Evolutionary conservation across 2,797 vertebrate genomes (phyloP).

Genomic region (Falco novaeseelandiae): DNA sequence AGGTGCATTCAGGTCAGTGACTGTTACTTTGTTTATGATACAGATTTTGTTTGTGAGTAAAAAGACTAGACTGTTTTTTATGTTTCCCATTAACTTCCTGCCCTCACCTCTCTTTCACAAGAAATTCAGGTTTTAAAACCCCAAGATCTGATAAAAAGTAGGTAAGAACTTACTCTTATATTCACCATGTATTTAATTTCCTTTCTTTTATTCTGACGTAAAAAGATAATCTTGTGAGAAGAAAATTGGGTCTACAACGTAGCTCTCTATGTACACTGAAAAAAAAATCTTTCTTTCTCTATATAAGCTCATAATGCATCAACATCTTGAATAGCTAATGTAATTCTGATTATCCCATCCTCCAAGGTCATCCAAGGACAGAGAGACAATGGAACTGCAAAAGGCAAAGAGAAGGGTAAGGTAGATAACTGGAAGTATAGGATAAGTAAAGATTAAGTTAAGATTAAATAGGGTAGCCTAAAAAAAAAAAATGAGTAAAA

Average conservation of each 20-base stretch:
- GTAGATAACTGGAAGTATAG: background rate
- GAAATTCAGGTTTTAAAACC: background rate
- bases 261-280: background rate
- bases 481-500: background rate
- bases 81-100: background rate
- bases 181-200: background rate
- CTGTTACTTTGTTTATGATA: background rate
- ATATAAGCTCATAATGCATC: background rate
- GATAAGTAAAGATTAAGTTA: background rate
- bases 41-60: background rate
- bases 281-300: background rate
- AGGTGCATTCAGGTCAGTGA: background rate
- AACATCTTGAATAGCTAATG: background rate
- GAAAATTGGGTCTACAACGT: background rate
- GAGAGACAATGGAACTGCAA: background rate
- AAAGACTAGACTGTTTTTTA: background rate
- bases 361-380: background rate
- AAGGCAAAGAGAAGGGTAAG: background rate
- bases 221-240: background rate
- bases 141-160: background rate
- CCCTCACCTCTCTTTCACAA: background rate
- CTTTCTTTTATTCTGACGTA: background rate
- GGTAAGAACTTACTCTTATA: background rate
- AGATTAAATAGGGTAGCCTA: background rate
- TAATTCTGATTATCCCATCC: background rate